Percentiles rank a stretch among this genome's conserved stretches.
Evolutionary conservation across 1,140 invertebrate genomes (phyloP).

Genomic region (Chymomyza costata): DNA sequence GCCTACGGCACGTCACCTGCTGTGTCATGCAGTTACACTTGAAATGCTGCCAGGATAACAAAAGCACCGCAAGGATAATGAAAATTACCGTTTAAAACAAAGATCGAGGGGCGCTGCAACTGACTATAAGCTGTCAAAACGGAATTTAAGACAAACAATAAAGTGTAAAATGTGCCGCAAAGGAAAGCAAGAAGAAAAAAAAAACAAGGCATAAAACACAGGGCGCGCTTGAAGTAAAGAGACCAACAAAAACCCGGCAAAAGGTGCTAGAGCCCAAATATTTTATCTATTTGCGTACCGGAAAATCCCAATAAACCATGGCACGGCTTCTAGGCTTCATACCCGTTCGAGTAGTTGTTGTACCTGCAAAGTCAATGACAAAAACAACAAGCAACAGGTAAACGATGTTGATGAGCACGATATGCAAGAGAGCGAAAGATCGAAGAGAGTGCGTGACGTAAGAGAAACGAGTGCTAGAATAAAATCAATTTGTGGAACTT

Average conservation of each 20-base stretch:
- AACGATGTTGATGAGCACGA: neutral
- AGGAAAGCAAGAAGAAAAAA: constrained; percentile 33
- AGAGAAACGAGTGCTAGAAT: neutral
- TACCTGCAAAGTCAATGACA: constrained; percentile 47
- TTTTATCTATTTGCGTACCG: constrained; percentile 38
- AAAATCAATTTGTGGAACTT: constrained; percentile 14
- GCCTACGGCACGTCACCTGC: constrained; percentile 30
- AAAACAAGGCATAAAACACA: constrained; percentile 15
- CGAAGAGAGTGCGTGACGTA: constrained; percentile 9
- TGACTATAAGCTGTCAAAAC: constrained; percentile 55
- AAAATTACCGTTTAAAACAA: too few species aligned
- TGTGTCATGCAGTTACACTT: constrained; percentile 27
- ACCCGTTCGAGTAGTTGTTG: constrained; percentile 19
- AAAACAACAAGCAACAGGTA: constrained; percentile 27
- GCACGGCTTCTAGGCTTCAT: constrained; percentile 13
- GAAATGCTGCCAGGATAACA: constrained; percentile 26
- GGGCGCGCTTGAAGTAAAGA: neutral
- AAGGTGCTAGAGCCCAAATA: constrained; percentile 26
- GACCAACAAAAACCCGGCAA: neutral
- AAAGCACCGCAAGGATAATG: constrained; percentile 67
- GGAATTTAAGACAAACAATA: constrained; percentile 37
- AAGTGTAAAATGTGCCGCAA: constrained; percentile 31
- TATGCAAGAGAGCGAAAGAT: constrained; percentile 10
- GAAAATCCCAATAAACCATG: constrained; percentile 47
- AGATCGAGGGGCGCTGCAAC: constrained; percentile 29